Evolutionary conservation across 1,140 invertebrate species (phyloP).

Genomic region (Drosophila orosa): DNA sequence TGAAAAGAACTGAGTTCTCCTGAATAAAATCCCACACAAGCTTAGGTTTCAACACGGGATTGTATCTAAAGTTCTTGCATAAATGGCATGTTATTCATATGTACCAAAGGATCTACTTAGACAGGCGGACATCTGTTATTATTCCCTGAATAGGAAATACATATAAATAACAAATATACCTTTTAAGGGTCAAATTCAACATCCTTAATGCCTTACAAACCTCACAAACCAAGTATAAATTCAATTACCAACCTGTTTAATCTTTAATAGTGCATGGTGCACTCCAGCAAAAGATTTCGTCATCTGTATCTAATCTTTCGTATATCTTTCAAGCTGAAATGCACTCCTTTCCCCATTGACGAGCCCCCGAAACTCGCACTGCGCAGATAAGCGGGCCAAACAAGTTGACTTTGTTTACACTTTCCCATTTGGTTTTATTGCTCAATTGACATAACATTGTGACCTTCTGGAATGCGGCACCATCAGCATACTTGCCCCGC

Average conservation of each 20-base stretch:
- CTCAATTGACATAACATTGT: constrained; percentile 24
- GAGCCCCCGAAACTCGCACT: constrained; percentile 30
- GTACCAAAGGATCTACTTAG: background rate
- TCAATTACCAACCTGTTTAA: background rate
- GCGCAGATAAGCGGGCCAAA: constrained; percentile 34
- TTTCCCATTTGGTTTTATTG: constrained; percentile 40
- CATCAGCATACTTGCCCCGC: constrained; percentile 13
- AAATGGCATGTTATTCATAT: background rate
- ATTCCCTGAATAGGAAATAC: background rate
- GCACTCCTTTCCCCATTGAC: constrained; percentile 16
- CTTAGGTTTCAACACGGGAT: no score
- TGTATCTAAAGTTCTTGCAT: background rate
- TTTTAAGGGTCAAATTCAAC: background rate
- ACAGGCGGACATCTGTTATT: background rate
- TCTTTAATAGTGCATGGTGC: background rate
- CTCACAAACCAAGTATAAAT: background rate
- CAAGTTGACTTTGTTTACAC: constrained; percentile 40
- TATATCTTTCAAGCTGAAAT: constrained; percentile 6
- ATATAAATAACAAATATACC: background rate
- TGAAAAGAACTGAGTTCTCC: no score
- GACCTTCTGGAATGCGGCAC: constrained; percentile 38
- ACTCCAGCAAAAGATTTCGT: constrained; percentile 5
- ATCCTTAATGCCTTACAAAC: background rate
- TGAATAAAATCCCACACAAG: no score
- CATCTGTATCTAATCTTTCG: constrained; percentile 19